A percentile compares a stretch with the other conserved stretches of the same genome.
Evolutionary conservation across 2,113 vertebrate species (phyloP).

Genomic region (Lagenorhynchus albirostris): DNA sequence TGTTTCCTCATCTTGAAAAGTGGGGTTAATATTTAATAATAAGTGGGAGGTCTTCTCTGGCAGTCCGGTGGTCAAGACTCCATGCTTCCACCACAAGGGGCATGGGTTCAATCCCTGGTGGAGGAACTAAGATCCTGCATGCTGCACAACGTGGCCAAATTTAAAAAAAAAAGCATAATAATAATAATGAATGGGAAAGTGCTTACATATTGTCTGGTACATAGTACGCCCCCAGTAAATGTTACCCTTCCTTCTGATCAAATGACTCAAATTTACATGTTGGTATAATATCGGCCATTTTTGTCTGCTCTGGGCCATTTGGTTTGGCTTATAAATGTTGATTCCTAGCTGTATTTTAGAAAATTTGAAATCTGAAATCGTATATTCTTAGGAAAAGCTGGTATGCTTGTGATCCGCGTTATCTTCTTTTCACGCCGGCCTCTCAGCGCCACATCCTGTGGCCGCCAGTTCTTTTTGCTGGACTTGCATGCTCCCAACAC

Average conservation of each 20-base stretch:
- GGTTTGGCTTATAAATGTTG: not conserved
- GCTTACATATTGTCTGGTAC: not conserved
- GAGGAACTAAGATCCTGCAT: no score
- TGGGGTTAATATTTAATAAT: not conserved
- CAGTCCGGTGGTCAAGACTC: no score
- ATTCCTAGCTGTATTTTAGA: not conserved
- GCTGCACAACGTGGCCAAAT: no score
- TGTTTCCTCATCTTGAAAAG: not conserved
- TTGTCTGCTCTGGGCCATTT: not conserved
- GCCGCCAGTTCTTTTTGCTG: not conserved
- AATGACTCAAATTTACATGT: not conserved
- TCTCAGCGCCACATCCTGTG: not conserved
- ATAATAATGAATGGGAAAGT: not conserved
- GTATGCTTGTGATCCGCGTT: not conserved
- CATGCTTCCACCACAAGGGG: no score
- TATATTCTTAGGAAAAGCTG: not conserved
- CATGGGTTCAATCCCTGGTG: no score
- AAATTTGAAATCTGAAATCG: not conserved
- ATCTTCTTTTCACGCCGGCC: not conserved
- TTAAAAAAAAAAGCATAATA: not conserved
- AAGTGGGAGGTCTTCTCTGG: no score
- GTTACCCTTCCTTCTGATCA: not conserved
- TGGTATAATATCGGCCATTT: not conserved
- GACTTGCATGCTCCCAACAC: not conserved
- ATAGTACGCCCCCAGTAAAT: rapidly evolving